Base-by-base conservation (phyloP, 2,797 vertebrate genomes). In the Pantherophis vulpinus region DNA sequence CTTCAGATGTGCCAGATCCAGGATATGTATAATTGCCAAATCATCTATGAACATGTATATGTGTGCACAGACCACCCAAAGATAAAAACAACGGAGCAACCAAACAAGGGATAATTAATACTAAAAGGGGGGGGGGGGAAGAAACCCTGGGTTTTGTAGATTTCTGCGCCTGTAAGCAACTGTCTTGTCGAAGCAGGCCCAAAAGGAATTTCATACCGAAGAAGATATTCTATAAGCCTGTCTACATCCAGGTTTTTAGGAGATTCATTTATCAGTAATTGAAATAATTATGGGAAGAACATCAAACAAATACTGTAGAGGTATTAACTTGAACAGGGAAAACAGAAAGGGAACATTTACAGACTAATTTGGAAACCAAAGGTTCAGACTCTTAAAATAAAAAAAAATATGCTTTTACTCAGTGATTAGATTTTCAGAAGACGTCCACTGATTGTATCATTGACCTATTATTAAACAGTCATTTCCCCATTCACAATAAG, bases 141-240 rank as follows among this genome's bases (percentile, higher is more conserved):
- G 47, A 47, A 12, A 27, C 5, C 23, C 32, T 29, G 1, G 11
- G 12, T 61, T 91, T 86, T 4, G 10, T 16, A 66, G 5, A n/a
- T 27, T 63, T 89, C 47, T n/a, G 25, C 51, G n/a, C 47, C 47
- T 55, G 20, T 37, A 66, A 54, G 70, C 11, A 32, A 47, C 16
- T 56, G 11, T 86, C 25, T 25, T 91, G 90, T 70, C 59, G 32
- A 83, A 93, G 89, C 87, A 93, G 83, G 87, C 66, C 66, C 27
- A 55, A 20, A 25, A 74, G 42, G 18, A 86, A 93, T 47, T 89
- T 54, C 66, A 91, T 4, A n/a, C 47, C 3, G 1, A 89, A 63
- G 47, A 88, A 86, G 47, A 56, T 56, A 37, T 59, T 66, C 59
- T 37, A 6, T 23, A 32, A 16, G 27, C 58, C 63, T 60, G n/a